Evolutionary conservation across 2,888 invertebrate species (phyloP).

Genomic region (Charanyca ferruginea): DNA sequence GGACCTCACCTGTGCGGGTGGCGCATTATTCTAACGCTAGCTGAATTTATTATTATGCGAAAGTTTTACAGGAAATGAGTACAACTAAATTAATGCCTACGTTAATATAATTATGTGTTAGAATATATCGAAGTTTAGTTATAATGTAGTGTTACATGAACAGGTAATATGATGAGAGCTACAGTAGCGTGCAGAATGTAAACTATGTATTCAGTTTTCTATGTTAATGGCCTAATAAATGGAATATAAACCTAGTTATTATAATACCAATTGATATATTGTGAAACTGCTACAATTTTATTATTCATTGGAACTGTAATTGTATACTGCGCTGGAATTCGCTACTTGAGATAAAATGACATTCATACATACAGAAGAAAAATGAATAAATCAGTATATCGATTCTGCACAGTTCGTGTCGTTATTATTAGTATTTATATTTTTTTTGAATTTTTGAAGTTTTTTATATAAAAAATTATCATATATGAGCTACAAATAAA

Average conservation of each 20-base stretch:
- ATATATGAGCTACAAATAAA: slow-evolving; percentile 58
- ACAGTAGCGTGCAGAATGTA: slow-evolving; percentile 54
- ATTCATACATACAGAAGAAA: slow-evolving; percentile 41
- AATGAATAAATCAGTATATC: slow-evolving; percentile 44
- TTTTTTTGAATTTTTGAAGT: slow-evolving; percentile 47
- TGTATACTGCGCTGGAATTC: slow-evolving; percentile 1
- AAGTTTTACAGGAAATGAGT: slow-evolving; percentile 74
- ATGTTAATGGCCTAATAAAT: slow-evolving; percentile 28
- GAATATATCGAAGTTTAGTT: slow-evolving; percentile 52
- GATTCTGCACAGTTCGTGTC: slow-evolving; percentile 55
- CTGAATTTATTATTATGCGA: background rate
- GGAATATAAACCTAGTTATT: slow-evolving; percentile 50
- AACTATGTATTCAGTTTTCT: slow-evolving; percentile 56
- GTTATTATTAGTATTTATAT: slow-evolving; percentile 30
- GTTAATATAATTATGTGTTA: slow-evolving; percentile 60
- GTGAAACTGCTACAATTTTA: slow-evolving; percentile 18
- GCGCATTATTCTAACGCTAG: background rate
- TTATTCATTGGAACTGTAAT: slow-evolving; percentile 18
- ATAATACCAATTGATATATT: slow-evolving; percentile 30
- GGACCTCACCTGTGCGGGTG: background rate
- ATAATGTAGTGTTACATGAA: slow-evolving; percentile 42
- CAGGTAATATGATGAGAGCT: slow-evolving; percentile 46
- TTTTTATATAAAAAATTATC: slow-evolving; percentile 52
- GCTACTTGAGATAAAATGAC: slow-evolving; percentile 11
- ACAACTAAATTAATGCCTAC: slow-evolving; percentile 64